These are phyloP conservation scores for Solenopsis invicta DNA, from an alignment of 1,140 invertebrate genomes.

Conservation along the genomic window DNA sequence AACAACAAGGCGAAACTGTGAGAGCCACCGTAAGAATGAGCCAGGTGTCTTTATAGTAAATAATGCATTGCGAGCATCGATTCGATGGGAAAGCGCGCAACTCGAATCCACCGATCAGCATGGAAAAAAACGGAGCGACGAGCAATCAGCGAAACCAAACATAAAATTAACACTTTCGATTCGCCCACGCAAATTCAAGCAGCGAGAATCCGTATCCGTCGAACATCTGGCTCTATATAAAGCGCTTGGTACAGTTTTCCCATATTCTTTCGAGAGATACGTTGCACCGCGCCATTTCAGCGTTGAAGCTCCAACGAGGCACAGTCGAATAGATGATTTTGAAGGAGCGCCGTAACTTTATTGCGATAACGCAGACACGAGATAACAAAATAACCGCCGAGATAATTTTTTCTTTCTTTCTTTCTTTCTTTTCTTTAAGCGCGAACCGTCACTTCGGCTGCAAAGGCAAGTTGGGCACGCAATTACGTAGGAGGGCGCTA, in stretches of 20 bases:
- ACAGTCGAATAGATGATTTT: background rate
- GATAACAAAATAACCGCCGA: background rate
- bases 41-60: background rate
- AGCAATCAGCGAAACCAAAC: background rate
- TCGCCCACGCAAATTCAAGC: background rate
- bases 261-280: background rate
- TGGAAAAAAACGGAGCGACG: conserved; percentile 19
- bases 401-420: background rate
- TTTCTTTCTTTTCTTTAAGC: no score
- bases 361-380: background rate
- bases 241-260: background rate
- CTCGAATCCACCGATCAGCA: background rate
- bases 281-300: conserved; percentile 1
- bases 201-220: background rate
- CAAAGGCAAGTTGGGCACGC: background rate
- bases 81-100: background rate
- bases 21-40: background rate
- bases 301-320: background rate
- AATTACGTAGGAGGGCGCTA: background rate
- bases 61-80: background rate
- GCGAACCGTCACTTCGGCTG: background rate
- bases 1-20: background rate
- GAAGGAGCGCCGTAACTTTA: background rate
- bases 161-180: conserved; percentile 9
- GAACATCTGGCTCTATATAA: conserved; percentile 17